Evolutionary conservation across 2,113 vertebrate genomes (phyloP).

Genomic region (Micromys minutus): DNA sequence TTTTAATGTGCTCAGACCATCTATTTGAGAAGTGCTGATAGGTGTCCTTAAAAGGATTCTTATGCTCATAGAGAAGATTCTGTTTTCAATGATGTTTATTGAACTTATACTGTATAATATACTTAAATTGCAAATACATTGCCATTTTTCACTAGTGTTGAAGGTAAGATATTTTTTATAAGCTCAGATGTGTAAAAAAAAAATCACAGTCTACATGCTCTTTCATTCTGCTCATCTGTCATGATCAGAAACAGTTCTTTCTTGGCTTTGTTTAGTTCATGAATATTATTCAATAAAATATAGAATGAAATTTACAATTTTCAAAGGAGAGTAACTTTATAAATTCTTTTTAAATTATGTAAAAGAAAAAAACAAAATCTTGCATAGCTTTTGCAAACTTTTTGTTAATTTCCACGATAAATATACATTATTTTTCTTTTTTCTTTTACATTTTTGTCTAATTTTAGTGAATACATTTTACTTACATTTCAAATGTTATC

Average conservation of each 20-base stretch:
- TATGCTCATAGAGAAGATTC: neutral
- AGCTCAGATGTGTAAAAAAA: conserved; percentile 4
- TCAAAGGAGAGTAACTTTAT: neutral
- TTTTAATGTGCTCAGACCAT: neutral
- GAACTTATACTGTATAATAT: conserved; percentile 25
- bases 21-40: conserved; percentile 16
- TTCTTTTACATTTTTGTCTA: no score
- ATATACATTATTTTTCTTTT: conserved; percentile 28
- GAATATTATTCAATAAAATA: conserved; percentile 36
- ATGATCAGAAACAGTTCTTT: conserved; percentile 13
- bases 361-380: neutral
- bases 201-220: conserved; percentile 37
- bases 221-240: conserved; percentile 34
- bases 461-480: no score
- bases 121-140: conserved; percentile 10
- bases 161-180: conserved; percentile 10
- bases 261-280: conserved; percentile 37
- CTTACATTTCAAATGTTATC: no score
- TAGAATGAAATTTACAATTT: conserved; percentile 2
- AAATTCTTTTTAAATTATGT: neutral
- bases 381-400: neutral
- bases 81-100: conserved; percentile 1
- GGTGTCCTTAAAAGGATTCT: neutral
- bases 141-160: neutral
- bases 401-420: conserved; percentile 52